These are phyloP conservation scores for Zaprionus taronus DNA, from an alignment of 1,140 invertebrate genomes.

Conservation along the genomic window DNA sequence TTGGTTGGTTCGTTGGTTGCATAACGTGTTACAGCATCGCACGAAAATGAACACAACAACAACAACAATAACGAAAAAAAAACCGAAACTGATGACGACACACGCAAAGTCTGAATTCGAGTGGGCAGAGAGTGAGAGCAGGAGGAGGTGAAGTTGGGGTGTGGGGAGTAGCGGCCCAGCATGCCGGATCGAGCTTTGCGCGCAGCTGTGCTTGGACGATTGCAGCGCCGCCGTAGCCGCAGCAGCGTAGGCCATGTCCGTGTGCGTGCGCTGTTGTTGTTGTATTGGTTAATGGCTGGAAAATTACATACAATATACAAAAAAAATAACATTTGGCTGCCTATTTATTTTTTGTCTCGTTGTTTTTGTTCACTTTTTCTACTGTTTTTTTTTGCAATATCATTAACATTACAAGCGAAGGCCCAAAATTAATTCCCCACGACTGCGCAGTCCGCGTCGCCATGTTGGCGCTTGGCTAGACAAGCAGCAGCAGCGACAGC, in stretches of 20 bases:
- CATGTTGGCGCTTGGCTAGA: constrained; percentile 27
- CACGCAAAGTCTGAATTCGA: constrained; percentile 47
- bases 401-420: constrained; percentile 50
- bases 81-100: constrained; percentile 75
- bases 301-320: constrained; percentile 60
- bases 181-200: constrained; percentile 5
- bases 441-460: constrained; percentile 17
- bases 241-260: constrained; percentile 30
- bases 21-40: constrained; percentile 83
- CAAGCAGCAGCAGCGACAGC: constrained; percentile 22
- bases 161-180: constrained; percentile 11
- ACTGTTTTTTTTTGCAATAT: constrained; percentile 64
- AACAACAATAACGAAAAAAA: constrained; percentile 46
- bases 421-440: constrained; percentile 33
- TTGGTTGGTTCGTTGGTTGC: constrained; percentile 57
- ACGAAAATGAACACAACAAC: constrained; percentile 65
- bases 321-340: constrained; percentile 56
- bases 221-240: constrained; percentile 3
- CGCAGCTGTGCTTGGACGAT: constrained; percentile 42
- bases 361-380: background rate
- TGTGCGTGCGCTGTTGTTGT: constrained; percentile 49
- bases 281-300: constrained; percentile 66
- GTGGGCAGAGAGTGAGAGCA: constrained; percentile 16
- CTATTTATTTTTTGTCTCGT: background rate
- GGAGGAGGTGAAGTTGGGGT: background rate